Evolutionary conservation across 2,888 invertebrate genomes (phyloP), one percentile per base, ranked within the genome.

Genomic region (Apocheima hispidaria): DNA sequence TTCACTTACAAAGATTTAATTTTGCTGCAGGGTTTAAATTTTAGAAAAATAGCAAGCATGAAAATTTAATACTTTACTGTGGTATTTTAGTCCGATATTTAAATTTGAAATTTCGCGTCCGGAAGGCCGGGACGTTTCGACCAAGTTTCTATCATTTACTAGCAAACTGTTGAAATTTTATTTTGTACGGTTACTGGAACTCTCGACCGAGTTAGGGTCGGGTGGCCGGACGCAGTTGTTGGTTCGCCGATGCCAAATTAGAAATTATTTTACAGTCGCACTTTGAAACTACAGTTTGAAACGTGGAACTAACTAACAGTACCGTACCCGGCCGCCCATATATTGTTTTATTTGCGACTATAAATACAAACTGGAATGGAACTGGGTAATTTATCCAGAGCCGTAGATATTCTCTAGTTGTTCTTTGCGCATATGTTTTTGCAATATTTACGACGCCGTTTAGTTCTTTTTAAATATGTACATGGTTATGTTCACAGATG

Each of bases 401-500:
- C 41, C 38, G 30, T 57, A 46, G 35, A 55, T 20, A 14, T 44
- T 16, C 43, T 44, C 23, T 26, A 9, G 3, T 44, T 14, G 14
- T 26, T 44, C 23, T 44, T 20, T 35, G 30, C 20, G 21, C 21
- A 35, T 36, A 44, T 51, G n/a, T 16, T 44, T 51, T 41, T 10
- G 10, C 9, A 43, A 23, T 9, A 26, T 16, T 26, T 26, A 23
- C 12, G 2, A 10, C 7, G 28, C 9, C 9, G 4, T 40, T 49
- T n/a, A 5, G 3, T 20, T 20, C 20, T 40, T 40, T 38, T 20
- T 35, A 16, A 7, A 1, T 28, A 28, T 46, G 16, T 3, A n/a
- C n/a, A n/a, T n/a, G n/a, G n/a, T 57, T 33, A 56, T 38, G 58
- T 65, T 60, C 65, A 54, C 90, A 97, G 98, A 97, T 81, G 97